phyloP scores from a whole-genome alignment of 1,140 invertebrate genomes.

The Caerostris extrusa region DNA sequence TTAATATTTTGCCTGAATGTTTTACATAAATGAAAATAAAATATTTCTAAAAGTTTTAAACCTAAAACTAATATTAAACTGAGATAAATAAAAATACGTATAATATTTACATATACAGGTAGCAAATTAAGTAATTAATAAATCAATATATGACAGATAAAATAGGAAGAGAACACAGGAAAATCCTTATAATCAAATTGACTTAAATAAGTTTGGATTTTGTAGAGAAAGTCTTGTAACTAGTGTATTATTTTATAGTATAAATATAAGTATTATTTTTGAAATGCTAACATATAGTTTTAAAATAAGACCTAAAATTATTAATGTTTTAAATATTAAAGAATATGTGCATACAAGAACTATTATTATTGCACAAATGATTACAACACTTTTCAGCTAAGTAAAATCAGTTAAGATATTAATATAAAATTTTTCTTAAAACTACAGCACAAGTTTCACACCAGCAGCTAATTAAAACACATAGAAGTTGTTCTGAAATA shows the following conservation, averaged over 20 bases:
- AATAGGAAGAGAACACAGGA: no score
- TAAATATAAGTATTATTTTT: background rate
- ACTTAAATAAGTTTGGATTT: no score
- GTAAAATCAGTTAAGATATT: constrained; percentile 17
- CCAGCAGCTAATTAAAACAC: constrained; percentile 63
- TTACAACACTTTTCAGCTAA: background rate
- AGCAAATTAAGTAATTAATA: no score
- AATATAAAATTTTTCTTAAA: constrained; percentile 12
- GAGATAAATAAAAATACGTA: no score
- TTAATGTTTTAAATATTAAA: background rate
- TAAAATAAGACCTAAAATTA: background rate
- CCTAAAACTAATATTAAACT: no score
- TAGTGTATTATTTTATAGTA: background rate
- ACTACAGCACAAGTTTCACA: constrained; percentile 37
- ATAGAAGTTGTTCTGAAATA: constrained; percentile 38
- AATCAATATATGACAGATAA: no score
- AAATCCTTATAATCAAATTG: no score
- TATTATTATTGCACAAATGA: background rate
- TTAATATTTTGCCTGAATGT: no score
- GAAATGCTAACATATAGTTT: background rate
- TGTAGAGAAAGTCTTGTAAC: background rate
- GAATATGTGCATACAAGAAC: background rate
- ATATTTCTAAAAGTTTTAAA: no score
- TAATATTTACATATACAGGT: no score
- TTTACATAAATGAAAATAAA: no score